Evolutionary conservation across 2,888 invertebrate genomes (phyloP).

Genomic region (Cerastis rubricosa): DNA sequence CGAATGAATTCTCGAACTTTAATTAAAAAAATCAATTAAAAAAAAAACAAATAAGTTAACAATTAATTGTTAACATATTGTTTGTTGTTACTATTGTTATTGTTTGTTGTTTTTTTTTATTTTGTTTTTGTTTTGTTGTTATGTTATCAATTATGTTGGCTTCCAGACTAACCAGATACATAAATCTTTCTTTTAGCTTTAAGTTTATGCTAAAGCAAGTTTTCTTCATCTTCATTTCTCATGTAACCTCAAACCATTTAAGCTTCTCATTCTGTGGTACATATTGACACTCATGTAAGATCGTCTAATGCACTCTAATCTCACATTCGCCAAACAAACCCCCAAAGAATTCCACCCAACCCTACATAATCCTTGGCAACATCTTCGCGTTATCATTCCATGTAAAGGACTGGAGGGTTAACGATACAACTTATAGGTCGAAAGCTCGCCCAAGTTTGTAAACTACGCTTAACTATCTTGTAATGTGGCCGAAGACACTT

Average conservation of each 20-base stretch:
- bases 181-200: too few species aligned
- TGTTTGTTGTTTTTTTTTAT: too few species aligned
- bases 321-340: slow-evolving; percentile 6
- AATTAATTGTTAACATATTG: too few species aligned
- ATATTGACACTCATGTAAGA: neutral
- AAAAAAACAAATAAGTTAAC: too few species aligned
- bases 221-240: neutral
- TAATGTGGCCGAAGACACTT: slow-evolving; percentile 75
- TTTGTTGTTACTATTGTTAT: too few species aligned
- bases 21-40: too few species aligned
- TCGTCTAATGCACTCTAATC: neutral
- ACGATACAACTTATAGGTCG: slow-evolving; percentile 79
- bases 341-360: slow-evolving; percentile 31
- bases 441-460: slow-evolving; percentile 70
- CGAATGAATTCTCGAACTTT: too few species aligned
- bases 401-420: slow-evolving; percentile 73
- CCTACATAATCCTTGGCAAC: slow-evolving; percentile 52
- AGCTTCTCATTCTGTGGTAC: too few species aligned
- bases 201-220: too few species aligned
- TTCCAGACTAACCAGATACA: neutral
- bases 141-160: too few species aligned
- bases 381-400: slow-evolving; percentile 62
- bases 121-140: too few species aligned
- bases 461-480: slow-evolving; percentile 76
- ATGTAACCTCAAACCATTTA: too few species aligned